Conservation (phyloP, 2,797 vertebrate genomes). For the Enteromius anoplus region DNA sequence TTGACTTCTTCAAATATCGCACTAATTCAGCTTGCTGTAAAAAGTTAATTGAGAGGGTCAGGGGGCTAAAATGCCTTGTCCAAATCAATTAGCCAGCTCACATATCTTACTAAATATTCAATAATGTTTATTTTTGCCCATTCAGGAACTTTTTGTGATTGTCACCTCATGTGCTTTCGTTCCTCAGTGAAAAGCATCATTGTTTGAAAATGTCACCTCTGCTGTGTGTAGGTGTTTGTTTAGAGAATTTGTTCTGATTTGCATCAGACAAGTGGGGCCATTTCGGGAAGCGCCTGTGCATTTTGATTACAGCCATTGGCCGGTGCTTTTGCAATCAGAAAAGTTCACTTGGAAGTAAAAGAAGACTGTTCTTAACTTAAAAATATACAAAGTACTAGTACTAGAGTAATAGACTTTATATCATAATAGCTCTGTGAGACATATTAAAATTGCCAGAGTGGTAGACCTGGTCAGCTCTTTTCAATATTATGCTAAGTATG, state of each 20-base stretch:
- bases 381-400: neutral
- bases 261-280: conserved; percentile 3
- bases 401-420: neutral
- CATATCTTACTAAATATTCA: conserved; percentile 26
- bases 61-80: conserved; percentile 36
- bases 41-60: conserved; percentile 51
- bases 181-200: neutral
- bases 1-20: conserved; percentile 28
- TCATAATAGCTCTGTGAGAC: neutral
- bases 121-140: conserved; percentile 28
- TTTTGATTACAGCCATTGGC: conserved; percentile 8
- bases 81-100: conserved; percentile 45
- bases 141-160: conserved; percentile 31
- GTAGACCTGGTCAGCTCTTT: conserved; percentile 5
- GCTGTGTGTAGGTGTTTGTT: conserved; percentile 30
- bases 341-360: neutral
- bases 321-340: conserved; percentile 5
- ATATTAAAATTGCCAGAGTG: neutral
- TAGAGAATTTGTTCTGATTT: conserved; percentile 11
- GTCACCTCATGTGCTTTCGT: neutral
- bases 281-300: neutral
- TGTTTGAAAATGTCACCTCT: conserved; percentile 31
- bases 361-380: conserved; percentile 4
- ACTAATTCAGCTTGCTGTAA: conserved; percentile 40
- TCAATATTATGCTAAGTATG: neutral